Evolutionary conservation across 2,113 vertebrate genomes (phyloP), one percentile per base, ranked within the genome.

Genomic region (Paedocypris sp.): DNA sequence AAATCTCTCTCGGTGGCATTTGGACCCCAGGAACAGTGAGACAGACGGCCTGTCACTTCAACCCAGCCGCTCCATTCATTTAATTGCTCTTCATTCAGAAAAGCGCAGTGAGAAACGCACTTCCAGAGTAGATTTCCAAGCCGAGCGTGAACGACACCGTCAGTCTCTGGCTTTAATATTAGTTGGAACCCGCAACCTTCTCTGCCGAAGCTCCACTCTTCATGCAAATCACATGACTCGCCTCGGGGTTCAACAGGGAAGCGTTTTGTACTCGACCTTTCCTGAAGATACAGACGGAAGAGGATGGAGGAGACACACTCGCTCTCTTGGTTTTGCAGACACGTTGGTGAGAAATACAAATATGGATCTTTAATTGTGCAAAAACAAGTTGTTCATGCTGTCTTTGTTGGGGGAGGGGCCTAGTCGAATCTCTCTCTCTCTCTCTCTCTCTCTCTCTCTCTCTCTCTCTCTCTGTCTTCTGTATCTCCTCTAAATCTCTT

Each of bases 161-260:
- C 31, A 12, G 43, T 29, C 33, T 36, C 28, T 33, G 32, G 23
- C 28, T 47, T 28, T 50, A 33, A 33, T 56, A 56, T 47, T 41
- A 39, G 22, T 25, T 45, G 41, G 36, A 41, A 23, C 19, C 15
- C 25, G 16, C 61, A 33, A 56, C 49, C 58, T 41, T 48, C 33
- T 31, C 26, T 38, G 9, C 15, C 20, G 22, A 62, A 52, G 71
- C 56, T 64, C 59, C 13, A 31, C 66, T 74, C 69, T 68, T 71
- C 61, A 70, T 57, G 67, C 60, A 65, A 73, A 78, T 76, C 50
- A 43, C 72, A 75, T 79, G 74, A 75, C 41, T 73, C 59, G 60
- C 60, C 60, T 71, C 57, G 65, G 65, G 72, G 75, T 75, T 53
- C 72, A 70, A 69, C 76, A 67, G 54, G 20, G 39, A 72, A 60